These are phyloP conservation scores for Melanotaenia parkinsoni DNA, from an alignment of 2,797 vertebrate genomes.

Conservation along the genomic window DNA sequence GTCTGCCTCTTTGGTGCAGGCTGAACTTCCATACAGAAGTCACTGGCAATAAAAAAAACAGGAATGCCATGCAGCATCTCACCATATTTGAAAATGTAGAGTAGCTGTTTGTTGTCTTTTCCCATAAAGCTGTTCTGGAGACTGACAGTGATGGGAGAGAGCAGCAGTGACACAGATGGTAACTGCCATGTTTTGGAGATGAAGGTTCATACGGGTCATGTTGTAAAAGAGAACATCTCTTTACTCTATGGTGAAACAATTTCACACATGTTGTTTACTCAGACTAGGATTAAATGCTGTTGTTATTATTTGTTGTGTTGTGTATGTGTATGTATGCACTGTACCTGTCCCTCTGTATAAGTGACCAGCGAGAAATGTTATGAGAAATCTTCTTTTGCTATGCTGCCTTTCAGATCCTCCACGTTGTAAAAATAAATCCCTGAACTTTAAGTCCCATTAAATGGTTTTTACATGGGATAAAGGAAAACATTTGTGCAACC, in stretches of 20 bases:
- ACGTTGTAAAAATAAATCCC: constrained; percentile 70
- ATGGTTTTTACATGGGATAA: constrained; percentile 50
- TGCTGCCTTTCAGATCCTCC: constrained; percentile 38
- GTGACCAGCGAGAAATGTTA: constrained; percentile 59
- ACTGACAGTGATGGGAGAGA: constrained; percentile 42
- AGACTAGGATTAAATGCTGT: neutral
- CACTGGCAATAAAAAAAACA: constrained; percentile 20
- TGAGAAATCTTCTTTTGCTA: constrained; percentile 38
- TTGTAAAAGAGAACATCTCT: constrained; percentile 37
- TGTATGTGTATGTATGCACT: constrained; percentile 18
- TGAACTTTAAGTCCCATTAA: constrained; percentile 25
- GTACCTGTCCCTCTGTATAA: constrained; percentile 40
- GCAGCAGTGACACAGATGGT: constrained; percentile 48
- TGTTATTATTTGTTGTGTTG: neutral
- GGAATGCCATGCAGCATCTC: constrained; percentile 21
- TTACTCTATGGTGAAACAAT: constrained; percentile 30
- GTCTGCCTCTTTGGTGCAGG: constrained; percentile 24
- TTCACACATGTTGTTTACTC: constrained; percentile 34
- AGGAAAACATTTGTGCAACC: constrained; percentile 55
- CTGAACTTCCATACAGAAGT: constrained; percentile 8
- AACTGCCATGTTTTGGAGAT: constrained; percentile 30
- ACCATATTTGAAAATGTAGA: constrained; percentile 19
- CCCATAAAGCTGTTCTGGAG: constrained; percentile 24
- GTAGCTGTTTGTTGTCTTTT: constrained; percentile 7
- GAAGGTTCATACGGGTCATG: constrained; percentile 24